Conservation (phyloP, 2,113 vertebrate species). For the Urocitellus parryii region DNA sequence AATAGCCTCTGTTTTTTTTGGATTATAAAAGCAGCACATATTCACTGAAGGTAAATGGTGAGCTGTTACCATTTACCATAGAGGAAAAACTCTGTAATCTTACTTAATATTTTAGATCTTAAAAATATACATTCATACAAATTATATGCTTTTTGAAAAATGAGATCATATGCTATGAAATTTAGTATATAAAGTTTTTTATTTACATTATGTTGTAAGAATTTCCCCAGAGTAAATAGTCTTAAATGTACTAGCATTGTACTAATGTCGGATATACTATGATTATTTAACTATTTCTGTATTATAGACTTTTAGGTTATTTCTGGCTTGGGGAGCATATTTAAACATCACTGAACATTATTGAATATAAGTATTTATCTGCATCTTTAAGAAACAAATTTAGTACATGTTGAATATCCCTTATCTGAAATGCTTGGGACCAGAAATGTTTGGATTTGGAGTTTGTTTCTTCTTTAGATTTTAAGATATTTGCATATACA, state of each 20-base stretch:
- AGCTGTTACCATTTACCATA: no score
- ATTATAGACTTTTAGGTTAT: background rate
- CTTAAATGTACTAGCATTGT: background rate
- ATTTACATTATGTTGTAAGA: constrained; percentile 36
- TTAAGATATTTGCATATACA: background rate
- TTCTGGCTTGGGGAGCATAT: background rate
- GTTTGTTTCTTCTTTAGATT: background rate
- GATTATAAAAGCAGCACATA: constrained; percentile 38
- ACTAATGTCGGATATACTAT: background rate
- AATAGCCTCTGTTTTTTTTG: background rate
- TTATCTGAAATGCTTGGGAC: background rate
- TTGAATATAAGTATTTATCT: constrained; percentile 13
- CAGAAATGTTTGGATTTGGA: background rate
- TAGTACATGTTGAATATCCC: background rate
- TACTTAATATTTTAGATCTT: constrained; percentile 32
- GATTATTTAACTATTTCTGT: background rate
- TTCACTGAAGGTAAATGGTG: background rate
- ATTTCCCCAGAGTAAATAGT: background rate
- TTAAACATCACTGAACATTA: background rate
- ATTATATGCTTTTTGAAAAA: background rate
- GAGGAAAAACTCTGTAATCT: constrained; percentile 17
- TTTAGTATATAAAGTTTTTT: background rate
- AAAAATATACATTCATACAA: background rate
- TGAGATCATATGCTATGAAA: constrained; percentile 28
- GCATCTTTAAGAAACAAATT: constrained; percentile 8